Evolutionary conservation across 1,140 invertebrate genomes (phyloP), one percentile per base, ranked within the genome.

Genomic region (Heterodera schachtii): DNA sequence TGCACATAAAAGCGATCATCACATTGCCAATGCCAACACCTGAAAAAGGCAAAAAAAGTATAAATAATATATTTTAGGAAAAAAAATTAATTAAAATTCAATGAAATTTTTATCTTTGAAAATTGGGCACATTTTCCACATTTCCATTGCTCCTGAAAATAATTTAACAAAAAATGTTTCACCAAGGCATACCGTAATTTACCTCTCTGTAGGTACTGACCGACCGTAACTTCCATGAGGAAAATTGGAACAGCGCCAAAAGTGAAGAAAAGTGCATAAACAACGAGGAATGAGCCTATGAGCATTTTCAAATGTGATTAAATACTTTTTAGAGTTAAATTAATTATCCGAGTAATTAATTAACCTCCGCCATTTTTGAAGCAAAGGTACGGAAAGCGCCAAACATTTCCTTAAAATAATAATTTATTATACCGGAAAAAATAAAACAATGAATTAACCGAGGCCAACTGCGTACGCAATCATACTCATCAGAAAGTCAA

Each of bases 381-480:
- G 79, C 91, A 91, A 44, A 91, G 83, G 83, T 91, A 92, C 8
- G 91, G 91, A 85, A 91, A 91, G 41, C 91, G 85, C 91, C 91
- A 91, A 6, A 91, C 91, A 79, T 91, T 91, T 0, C 90, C 91
- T 84, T 88, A 82, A 90, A 44, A 3, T 83, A 47, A 41, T 19
- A 44, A 64, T 19, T 78, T 73, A 64, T 64, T 64, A 64, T 64
- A 64, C 16, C 19, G 13, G 52, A 11, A 69, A 46, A n/a, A 47
- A 31, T 31, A 43, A 44, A 70, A 70, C 19, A 46, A 19, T 43
- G 13, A 52, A 52, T 11, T 83, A 66, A 87, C 88, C 88, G 43
- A 96, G 92, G 7, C 95, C 95, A 57, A 97, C 95, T 21, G 94
- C 95, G 90, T 95, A 96, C 13, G 95, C 95, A 64, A 97, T 94